Percentiles rank a stretch among this genome's conserved stretches.
Evolutionary conservation across 2,888 invertebrate species (phyloP).

Genomic region (Pycnomerus fuliginosus): DNA sequence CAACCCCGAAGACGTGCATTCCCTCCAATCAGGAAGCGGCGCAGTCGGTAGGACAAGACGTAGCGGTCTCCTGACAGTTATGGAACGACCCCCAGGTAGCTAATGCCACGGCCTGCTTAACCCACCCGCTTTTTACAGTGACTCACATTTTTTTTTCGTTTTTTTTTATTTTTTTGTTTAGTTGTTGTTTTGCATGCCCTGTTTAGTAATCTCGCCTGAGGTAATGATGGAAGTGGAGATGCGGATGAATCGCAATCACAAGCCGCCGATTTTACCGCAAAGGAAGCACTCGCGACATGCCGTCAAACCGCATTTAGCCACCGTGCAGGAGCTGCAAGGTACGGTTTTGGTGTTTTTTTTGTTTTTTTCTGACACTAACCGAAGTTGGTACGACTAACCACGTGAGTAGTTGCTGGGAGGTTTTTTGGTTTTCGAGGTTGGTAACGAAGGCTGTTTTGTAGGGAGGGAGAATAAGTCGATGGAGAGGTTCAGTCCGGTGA

Average conservation of each 20-base stretch:
- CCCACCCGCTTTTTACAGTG: no score
- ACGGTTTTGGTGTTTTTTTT: slow-evolving; percentile 55
- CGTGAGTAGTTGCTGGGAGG: no score
- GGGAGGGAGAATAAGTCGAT: slow-evolving; percentile 42
- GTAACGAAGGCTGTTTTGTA: not conserved
- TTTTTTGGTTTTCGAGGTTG: no score
- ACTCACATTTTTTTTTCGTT: slow-evolving; percentile 18
- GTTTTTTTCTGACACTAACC: slow-evolving; percentile 58
- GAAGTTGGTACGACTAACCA: no score
- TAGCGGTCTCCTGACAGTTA: slow-evolving; percentile 82
- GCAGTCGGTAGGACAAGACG: slow-evolving; percentile 63
- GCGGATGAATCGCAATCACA: slow-evolving; percentile 76
- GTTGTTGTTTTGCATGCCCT: slow-evolving; percentile 32
- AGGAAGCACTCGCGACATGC: slow-evolving; percentile 62
- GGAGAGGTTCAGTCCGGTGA: slow-evolving; percentile 87
- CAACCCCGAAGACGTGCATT: slow-evolving; percentile 68
- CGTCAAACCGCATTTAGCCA: slow-evolving; percentile 56
- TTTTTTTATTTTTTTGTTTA: slow-evolving; percentile 41
- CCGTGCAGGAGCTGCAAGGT: slow-evolving; percentile 76
- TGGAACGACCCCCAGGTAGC: slow-evolving; percentile 86
- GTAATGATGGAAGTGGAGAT: slow-evolving; percentile 87
- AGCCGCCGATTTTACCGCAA: slow-evolving; percentile 63
- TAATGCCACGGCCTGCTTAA: no score
- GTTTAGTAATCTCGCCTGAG: slow-evolving; percentile 82
- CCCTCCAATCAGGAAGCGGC: slow-evolving; percentile 51